A percentile compares a stretch with the other conserved stretches of the same genome.
These are phyloP conservation scores for Rhagophthalmus giganteus DNA, from an alignment of 2,888 invertebrate species.

Conservation along the genomic window DNA sequence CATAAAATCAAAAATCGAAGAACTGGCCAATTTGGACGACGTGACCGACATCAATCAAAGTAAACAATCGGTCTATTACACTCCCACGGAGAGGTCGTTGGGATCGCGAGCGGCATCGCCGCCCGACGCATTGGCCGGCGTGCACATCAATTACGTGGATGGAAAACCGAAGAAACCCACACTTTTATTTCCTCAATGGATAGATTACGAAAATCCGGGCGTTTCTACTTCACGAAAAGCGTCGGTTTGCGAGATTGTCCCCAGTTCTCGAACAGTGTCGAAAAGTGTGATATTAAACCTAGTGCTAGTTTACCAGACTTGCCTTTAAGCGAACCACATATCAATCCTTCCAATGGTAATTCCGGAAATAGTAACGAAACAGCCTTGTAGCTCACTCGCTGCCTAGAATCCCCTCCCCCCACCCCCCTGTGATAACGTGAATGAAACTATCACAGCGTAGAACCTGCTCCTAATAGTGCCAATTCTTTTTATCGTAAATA, in stretches of 20 bases:
- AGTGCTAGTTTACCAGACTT: constrained; percentile 57
- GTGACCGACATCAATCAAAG: constrained; percentile 60
- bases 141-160: constrained; percentile 71
- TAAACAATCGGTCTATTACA: constrained; percentile 77
- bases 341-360: constrained; percentile 29
- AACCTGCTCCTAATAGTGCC: constrained; percentile 46
- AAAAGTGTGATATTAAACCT: constrained; percentile 43
- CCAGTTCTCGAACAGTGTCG: constrained; percentile 10
- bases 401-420: constrained; percentile 27
- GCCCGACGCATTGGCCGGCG: constrained; percentile 57
- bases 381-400: constrained; percentile 45
- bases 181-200: constrained; percentile 35
- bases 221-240: constrained; percentile 7
- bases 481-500: constrained; percentile 33
- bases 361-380: constrained; percentile 51
- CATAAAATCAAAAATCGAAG: constrained; percentile 68
- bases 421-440: constrained; percentile 46
- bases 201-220: constrained; percentile 18
- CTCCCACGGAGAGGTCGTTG: constrained; percentile 73
- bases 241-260: constrained; percentile 18
- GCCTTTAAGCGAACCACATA: constrained; percentile 29
- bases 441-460: constrained; percentile 47
- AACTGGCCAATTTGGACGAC: constrained; percentile 60
- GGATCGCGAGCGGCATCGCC: constrained; percentile 56
- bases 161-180: constrained; percentile 41